Percentiles rank a stretch among this genome's conserved stretches.
These are phyloP conservation scores for Aurelia aurita DNA, from an alignment of 30 jellyfish, hydroid and myxozoan genomes.

Conservation along the genomic window DNA sequence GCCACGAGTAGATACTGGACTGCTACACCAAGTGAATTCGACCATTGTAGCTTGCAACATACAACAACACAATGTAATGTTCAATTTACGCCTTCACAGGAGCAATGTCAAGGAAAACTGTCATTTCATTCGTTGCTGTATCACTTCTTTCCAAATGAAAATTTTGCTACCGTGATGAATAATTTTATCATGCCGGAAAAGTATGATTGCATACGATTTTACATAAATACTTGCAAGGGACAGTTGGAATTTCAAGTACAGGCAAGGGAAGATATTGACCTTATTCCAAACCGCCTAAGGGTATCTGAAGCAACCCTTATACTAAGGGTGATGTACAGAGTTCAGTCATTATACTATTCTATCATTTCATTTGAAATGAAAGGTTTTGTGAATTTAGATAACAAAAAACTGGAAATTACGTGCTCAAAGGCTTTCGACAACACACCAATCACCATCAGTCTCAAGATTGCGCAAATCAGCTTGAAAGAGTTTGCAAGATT, in stretches of 20 bases:
- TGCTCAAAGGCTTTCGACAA: slow-evolving; percentile 67
- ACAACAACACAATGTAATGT: slow-evolving; percentile 20
- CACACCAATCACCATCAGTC: slow-evolving; percentile 51
- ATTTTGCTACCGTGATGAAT: slow-evolving; percentile 47
- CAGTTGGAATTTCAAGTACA: slow-evolving; percentile 59
- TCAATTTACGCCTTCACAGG: slow-evolving; percentile 19
- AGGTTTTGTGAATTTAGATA: slow-evolving; percentile 64
- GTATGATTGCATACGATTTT: slow-evolving; percentile 67
- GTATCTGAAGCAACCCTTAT: slow-evolving; percentile 59
- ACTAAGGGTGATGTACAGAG: slow-evolving; percentile 56
- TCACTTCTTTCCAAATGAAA: slow-evolving; percentile 77
- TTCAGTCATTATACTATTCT: slow-evolving; percentile 47
- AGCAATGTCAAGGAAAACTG: slow-evolving; percentile 71
- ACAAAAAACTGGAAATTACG: slow-evolving; percentile 35
- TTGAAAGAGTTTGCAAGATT: slow-evolving; percentile 73
- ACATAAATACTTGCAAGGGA: slow-evolving; percentile 79
- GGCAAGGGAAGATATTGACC: slow-evolving; percentile 84
- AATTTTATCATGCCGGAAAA: slow-evolving; percentile 76
- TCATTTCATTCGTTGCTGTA: slow-evolving; percentile 70
- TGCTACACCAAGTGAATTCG: slow-evolving; percentile 20
- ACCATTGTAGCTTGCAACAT: slow-evolving; percentile 36
- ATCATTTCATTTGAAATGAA: slow-evolving; percentile 60
- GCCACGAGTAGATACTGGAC: slow-evolving; percentile 25
- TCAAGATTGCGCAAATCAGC: slow-evolving; percentile 56
- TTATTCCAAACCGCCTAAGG: slow-evolving; percentile 85